Evolutionary conservation across 2,797 vertebrate genomes (phyloP).

Genomic region (Pelochelys cantorii): DNA sequence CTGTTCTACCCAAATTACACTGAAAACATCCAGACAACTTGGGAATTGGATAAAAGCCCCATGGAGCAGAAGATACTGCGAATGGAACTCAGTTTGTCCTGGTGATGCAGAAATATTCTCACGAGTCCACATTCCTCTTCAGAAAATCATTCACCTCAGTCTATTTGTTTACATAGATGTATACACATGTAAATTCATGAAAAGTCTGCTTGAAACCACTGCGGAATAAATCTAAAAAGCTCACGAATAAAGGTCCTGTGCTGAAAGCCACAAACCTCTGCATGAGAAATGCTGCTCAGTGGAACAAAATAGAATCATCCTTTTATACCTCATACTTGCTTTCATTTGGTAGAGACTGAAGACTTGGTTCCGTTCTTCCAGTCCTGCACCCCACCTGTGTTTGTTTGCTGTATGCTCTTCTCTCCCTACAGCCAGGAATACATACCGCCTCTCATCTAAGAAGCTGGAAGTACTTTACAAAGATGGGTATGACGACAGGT

Average conservation of each 20-base stretch:
- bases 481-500: background rate
- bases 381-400: background rate
- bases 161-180: fast-evolving
- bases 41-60: background rate
- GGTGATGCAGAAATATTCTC: background rate
- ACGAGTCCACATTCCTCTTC: fast-evolving
- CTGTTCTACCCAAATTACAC: background rate
- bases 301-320: background rate
- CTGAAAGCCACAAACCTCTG: background rate
- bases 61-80: fast-evolving
- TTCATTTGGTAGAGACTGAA: background rate
- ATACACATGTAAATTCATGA: fast-evolving
- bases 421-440: background rate
- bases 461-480: background rate
- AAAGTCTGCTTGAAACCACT: background rate
- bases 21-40: no score
- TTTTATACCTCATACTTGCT: background rate
- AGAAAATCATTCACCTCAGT: fast-evolving
- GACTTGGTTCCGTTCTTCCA: background rate
- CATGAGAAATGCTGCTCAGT: background rate
- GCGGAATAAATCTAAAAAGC: background rate
- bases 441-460: no score
- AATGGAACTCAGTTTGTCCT: background rate
- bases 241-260: background rate
- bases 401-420: background rate